A percentile compares a stretch with the other conserved stretches of the same genome.
phyloP scores from a whole-genome alignment of 2,888 invertebrate genomes.

The Aelia acuminata region DNA sequence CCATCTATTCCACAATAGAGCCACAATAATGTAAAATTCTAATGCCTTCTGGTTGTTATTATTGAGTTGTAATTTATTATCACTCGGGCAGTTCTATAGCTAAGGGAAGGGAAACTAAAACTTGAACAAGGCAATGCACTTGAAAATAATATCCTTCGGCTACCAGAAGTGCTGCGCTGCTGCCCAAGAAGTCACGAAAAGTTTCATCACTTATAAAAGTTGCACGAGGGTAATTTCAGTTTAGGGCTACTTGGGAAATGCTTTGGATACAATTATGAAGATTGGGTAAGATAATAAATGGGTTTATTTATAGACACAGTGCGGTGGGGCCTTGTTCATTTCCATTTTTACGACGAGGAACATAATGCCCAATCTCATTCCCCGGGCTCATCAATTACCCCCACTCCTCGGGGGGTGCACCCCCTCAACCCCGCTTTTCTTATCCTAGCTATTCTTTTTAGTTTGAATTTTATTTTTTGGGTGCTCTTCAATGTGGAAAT shows the following conservation, averaged over 20 bases:
- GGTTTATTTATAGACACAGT: slow-evolving; percentile 47
- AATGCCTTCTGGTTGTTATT: too few relatives aligned
- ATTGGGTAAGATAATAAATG: slow-evolving; percentile 53
- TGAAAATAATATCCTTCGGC: neutral
- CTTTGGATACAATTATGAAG: slow-evolving; percentile 53
- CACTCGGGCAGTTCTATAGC: neutral
- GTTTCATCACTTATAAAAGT: slow-evolving; percentile 51
- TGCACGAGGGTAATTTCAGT: slow-evolving; percentile 32
- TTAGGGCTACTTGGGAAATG: slow-evolving; percentile 26
- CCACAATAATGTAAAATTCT: too few relatives aligned
- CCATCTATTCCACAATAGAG: too few relatives aligned
- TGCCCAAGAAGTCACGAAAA: slow-evolving; percentile 7
- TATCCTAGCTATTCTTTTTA: neutral
- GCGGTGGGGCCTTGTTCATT: slow-evolving; percentile 34
- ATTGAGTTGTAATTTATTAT: neutral
- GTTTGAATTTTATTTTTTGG: neutral
- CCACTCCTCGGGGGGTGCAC: neutral
- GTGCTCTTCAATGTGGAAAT: neutral
- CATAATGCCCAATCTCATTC: slow-evolving; percentile 41
- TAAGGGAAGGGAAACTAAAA: neutral
- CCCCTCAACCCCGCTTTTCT: neutral
- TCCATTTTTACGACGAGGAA: slow-evolving; percentile 52
- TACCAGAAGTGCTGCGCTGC: neutral
- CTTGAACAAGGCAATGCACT: neutral
- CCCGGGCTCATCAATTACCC: slow-evolving; percentile 20